These are phyloP conservation scores for Acrobasis consociella DNA, from an alignment of 2,888 invertebrate species.

Conservation along the genomic window DNA sequence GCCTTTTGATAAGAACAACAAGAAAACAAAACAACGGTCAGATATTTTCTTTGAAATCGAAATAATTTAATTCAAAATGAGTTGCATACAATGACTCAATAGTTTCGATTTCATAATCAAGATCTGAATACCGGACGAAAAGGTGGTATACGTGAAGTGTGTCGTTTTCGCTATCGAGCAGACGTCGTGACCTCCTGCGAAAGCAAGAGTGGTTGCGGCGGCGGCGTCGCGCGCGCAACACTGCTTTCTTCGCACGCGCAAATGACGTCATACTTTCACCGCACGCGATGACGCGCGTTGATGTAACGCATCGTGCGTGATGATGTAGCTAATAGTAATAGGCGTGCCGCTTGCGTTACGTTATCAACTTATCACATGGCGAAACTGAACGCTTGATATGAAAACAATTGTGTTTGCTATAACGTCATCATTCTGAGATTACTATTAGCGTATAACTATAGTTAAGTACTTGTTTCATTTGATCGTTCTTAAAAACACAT, in stretches of 20 bases:
- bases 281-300: conserved; percentile 65
- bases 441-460: background rate
- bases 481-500: too few relatives aligned
- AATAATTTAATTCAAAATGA: background rate
- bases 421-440: conserved; percentile 6
- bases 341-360: conserved; percentile 35
- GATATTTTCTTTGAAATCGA: too few relatives aligned
- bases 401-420: conserved; percentile 13
- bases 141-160: conserved; percentile 65
- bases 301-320: conserved; percentile 68
- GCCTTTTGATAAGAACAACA: too few relatives aligned
- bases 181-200: conserved; percentile 72
- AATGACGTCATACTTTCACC: conserved; percentile 77
- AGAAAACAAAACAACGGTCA: too few relatives aligned
- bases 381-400: conserved; percentile 13
- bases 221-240: conserved; percentile 66
- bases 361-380: conserved; percentile 19
- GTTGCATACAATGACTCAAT: conserved; percentile 60
- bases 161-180: conserved; percentile 80
- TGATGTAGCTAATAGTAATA: conserved; percentile 48
- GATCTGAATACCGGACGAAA: conserved; percentile 72
- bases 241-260: conserved; percentile 75
- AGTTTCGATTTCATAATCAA: conserved; percentile 73
- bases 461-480: too few relatives aligned
- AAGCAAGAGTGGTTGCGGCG: conserved; percentile 66